Conservation (phyloP, 2,888 invertebrate species). For the Zygothrica quintamaculata region DNA sequence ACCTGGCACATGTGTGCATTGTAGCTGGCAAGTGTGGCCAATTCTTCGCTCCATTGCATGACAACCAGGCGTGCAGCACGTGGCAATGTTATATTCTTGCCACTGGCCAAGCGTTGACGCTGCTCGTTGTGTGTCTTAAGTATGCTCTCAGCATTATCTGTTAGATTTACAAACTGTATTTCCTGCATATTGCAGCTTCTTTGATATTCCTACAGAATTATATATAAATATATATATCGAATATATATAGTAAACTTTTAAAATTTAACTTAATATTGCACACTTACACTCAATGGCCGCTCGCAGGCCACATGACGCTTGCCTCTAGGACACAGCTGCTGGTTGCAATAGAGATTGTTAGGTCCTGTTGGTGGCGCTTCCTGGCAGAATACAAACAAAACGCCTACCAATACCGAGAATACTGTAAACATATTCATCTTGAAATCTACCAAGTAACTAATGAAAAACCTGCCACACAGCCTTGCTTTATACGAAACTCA, state of each 20-base stretch:
- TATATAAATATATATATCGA: too few species aligned
- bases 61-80: constrained; percentile 61
- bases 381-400: constrained; percentile 15
- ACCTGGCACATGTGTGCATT: constrained; percentile 61
- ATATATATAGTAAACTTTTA: background rate
- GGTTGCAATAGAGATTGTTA: constrained; percentile 52
- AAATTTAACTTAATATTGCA: too few species aligned
- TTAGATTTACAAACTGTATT: constrained; percentile 39
- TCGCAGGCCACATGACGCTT: constrained; percentile 65
- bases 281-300: constrained; percentile 31
- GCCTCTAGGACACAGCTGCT: constrained; percentile 45
- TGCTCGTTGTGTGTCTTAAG: constrained; percentile 60
- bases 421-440: constrained; percentile 33
- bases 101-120: constrained; percentile 52
- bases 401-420: constrained; percentile 7
- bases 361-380: constrained; percentile 36
- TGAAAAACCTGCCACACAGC: background rate
- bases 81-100: constrained; percentile 54
- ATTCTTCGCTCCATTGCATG: constrained; percentile 70
- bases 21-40: constrained; percentile 62
- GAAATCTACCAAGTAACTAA: constrained; percentile 1
- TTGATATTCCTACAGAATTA: constrained; percentile 29
- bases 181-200: constrained; percentile 27
- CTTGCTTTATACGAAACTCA: constrained; percentile 16
- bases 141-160: constrained; percentile 30